Evolutionary conservation across 2,888 invertebrate genomes (phyloP), one percentile per base, ranked within the genome.

Genomic region (Heliconius charithonia): DNA sequence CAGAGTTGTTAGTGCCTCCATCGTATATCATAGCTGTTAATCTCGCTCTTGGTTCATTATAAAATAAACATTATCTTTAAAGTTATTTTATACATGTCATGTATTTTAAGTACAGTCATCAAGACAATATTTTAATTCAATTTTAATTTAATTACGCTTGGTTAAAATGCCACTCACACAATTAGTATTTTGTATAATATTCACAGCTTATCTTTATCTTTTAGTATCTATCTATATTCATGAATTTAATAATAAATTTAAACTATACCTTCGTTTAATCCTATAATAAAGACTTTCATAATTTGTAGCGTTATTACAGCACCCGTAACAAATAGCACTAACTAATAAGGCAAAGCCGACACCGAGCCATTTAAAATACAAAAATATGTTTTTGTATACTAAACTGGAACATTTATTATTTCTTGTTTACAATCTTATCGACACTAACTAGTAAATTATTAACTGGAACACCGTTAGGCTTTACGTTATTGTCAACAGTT

Each of bases 21-120:
- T 84, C 81, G 83, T 87, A 85, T 86, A 88, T 89, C 89, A 86
- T 83, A 82, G 82, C 83, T 82, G 85, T 84, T 87, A 85, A 88
- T 88, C 85, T 86, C 79, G 73, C 79, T 78, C 79, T 80, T 82
- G 81, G 80, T 82, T 83, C 83, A 84, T 83, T 85, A 83, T 85
- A 86, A 83, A 83, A 83, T 83, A 84, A 85, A 86, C 85, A 85
- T 86, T 85, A 83, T 85, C 85, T 81, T 74, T 80, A 81, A 83
- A 83, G 80, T 84, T 84, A 83, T 82, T 82, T 75, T 76, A 73
- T 72, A 76, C 77, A 75, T 80, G 81, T 77, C 78, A 77, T 75
- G n/a, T 37, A 69, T 65, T 76, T 72, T 56, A 32, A 27, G 74
- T 80, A 80, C 76, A 79, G 70, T 41, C 51, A 29, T 63, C 74